Conservation (phyloP, 2,113 vertebrate species). For the Illadopsis cleaveri region DNA sequence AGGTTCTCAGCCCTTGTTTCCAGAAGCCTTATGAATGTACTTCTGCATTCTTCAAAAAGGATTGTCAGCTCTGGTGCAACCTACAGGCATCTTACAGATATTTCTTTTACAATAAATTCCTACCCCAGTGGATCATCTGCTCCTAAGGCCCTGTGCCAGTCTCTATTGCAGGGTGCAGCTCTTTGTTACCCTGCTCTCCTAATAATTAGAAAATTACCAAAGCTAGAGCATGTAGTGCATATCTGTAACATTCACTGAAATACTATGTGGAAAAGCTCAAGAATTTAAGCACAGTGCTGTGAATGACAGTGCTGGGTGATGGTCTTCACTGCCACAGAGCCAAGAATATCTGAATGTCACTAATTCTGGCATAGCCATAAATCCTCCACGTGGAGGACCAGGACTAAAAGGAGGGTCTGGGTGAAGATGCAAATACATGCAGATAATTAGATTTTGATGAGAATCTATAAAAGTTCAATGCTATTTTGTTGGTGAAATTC, state of each 20-base stretch:
- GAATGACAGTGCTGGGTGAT: not conserved
- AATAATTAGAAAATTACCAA: not conserved
- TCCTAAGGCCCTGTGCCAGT: not conserved
- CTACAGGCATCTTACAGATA: not conserved
- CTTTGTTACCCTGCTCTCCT: not conserved
- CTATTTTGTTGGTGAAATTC: not conserved
- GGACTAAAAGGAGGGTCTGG: not conserved
- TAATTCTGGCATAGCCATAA: not conserved
- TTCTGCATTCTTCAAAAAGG: not conserved
- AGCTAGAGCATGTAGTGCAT: not conserved
- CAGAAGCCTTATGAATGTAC: not conserved
- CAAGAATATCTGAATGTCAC: not conserved
- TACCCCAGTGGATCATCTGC: not conserved
- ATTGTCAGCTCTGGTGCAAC: not conserved
- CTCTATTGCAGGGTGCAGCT: not conserved
- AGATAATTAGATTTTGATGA: not conserved
- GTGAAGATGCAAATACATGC: not conserved
- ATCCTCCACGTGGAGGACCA: not conserved
- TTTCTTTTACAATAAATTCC: not conserved
- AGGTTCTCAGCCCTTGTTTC: not conserved
- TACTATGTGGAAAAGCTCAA: not conserved
- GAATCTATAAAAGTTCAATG: not conserved
- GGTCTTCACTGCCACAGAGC: not conserved
- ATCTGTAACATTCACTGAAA: not conserved
- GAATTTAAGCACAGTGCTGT: not conserved